Percentiles rank a stretch among this genome's conserved stretches.
phyloP scores from a whole-genome alignment of 2,797 vertebrate species.

The Pantherophis vulpinus region DNA sequence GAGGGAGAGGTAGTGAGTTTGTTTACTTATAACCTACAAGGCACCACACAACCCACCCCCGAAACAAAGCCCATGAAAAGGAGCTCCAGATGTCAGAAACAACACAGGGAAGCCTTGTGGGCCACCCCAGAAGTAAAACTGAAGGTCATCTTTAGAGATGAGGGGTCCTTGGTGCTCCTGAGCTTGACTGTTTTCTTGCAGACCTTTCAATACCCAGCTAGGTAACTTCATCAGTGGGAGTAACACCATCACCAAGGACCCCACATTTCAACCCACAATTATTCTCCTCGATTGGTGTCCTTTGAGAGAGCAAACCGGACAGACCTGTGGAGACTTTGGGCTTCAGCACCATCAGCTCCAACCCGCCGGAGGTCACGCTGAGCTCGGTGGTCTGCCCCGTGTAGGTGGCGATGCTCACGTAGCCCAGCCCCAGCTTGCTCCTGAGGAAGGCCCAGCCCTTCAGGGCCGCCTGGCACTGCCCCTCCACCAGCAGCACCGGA shows the following conservation, averaged over 20 bases:
- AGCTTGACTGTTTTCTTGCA: no score
- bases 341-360: conserved; percentile 80
- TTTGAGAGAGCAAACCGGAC: background rate
- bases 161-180: no score
- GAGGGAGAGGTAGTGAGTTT: background rate
- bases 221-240: background rate
- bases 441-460: conserved; percentile 78
- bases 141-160: no score
- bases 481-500: conserved; percentile 79
- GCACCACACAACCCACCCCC: no score
- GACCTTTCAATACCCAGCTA: no score
- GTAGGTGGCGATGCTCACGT: conserved; percentile 33
- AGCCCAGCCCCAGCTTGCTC: conserved; percentile 74
- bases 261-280: background rate
- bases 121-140: no score
- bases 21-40: background rate
- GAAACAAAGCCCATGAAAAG: no score
- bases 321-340: conserved; percentile 83
- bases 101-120: no score
- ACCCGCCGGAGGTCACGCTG: conserved; percentile 77
- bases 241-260: background rate
- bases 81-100: no score
- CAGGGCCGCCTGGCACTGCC: conserved; percentile 75
- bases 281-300: background rate
- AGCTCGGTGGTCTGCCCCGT: conserved; percentile 81